Evolutionary conservation across 2,113 vertebrate genomes (phyloP), one percentile per base, ranked within the genome.

Genomic region (Chlamydotis undulata): DNA sequence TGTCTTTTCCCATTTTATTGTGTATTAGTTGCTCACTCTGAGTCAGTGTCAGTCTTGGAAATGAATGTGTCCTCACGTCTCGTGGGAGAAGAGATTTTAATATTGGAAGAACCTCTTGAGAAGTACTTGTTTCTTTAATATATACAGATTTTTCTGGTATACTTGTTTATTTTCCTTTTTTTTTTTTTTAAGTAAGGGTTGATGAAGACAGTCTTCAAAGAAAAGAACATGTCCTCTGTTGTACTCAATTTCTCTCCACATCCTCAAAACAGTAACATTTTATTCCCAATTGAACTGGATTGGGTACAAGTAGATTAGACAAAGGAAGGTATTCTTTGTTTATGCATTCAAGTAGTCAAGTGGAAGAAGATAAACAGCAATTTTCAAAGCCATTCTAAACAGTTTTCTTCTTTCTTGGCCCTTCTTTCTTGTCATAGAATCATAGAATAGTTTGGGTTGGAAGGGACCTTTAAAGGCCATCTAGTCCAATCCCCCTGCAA

Each of bases 1-100:
- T 73, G 56, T 80, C 82, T 96, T 94, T 96, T 73, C 41, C 70
- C 50, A 65, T 87, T 94, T 80, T 74, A 63, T 86, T 94, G 41
- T 96, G 26, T 90, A 52, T 80, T 92, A 57, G 39, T 45, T 95
- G 79, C 70, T 96, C 59, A 77, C n/a, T 93, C 55, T 83, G 53
- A 55, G 70, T 47, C 78, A 63, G 37, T 93, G 61, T 49, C 61
- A 76, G 39, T 71, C 41, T 80, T 69, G 31, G 41, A 88, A 94
- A 87, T 49, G 0, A 93, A 76, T 65, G 45, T 70, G 37, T 76
- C 57, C 18, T 84, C 39, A 14, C 9, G 13, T 47, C 41, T 87
- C 71, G 70, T 87, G 28, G 68, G 33, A 89, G 25, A 68, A 92
- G 65, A 80, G 70, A 33, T 83, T 91, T 82, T 91, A 83, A 47